Conservation (phyloP, 2,888 invertebrate species). For the Mesoligia furuncula region DNA sequence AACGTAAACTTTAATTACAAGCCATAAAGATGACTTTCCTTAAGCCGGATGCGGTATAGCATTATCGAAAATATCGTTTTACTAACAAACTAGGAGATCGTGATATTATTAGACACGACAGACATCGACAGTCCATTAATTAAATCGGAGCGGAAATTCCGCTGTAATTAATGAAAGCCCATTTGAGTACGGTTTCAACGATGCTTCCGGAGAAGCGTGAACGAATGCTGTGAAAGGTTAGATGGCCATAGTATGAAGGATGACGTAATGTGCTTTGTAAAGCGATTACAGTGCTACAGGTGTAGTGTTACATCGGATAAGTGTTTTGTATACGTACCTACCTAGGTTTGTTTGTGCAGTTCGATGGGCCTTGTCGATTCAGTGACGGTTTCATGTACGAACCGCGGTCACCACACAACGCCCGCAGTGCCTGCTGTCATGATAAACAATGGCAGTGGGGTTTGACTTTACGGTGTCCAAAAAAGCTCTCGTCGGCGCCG, state of each 20-base stretch:
- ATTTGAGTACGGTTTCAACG: constrained; percentile 69
- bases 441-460: background rate
- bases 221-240: constrained; percentile 31
- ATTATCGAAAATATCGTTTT: constrained; percentile 51
- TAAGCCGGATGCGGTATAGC: background rate
- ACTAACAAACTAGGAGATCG: constrained; percentile 50
- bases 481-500: too few species aligned
- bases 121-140: constrained; percentile 77
- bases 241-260: constrained; percentile 4
- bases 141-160: constrained; percentile 75
- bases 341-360: background rate
- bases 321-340: background rate
- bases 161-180: constrained; percentile 77
- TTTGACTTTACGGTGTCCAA: background rate
- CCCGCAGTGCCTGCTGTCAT: background rate
- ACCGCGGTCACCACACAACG: background rate
- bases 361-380: background rate
- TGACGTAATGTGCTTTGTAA: background rate
- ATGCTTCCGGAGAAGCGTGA: constrained; percentile 64
- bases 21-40: constrained; percentile 31
- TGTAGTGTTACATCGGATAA: background rate
- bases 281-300: background rate
- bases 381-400: background rate
- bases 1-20: constrained; percentile 23
- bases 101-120: constrained; percentile 67